Conservation (phyloP, 2,888 invertebrate genomes). For the Oegoconia quadripuncta region DNA sequence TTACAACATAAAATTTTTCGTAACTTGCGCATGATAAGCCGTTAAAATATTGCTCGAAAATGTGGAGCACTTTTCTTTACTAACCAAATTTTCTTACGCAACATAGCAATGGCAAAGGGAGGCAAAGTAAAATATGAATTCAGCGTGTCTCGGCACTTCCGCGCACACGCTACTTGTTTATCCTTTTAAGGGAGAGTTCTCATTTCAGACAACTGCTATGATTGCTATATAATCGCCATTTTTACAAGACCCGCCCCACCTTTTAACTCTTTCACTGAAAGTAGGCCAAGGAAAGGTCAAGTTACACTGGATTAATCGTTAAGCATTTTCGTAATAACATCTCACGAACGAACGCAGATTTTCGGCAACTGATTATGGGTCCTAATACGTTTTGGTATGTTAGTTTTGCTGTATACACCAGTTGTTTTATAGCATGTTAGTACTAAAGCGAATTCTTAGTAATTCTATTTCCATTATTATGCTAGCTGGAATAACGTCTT, state of each 20-base stretch:
- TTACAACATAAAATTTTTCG: no score
- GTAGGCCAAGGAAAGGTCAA: slow-evolving; percentile 30
- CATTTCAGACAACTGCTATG: slow-evolving; percentile 75
- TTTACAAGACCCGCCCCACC: slow-evolving; percentile 34
- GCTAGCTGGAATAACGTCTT: no score
- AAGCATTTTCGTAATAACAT: slow-evolving; percentile 52
- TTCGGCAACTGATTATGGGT: slow-evolving; percentile 57
- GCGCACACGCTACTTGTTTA: slow-evolving; percentile 78
- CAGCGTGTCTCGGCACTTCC: slow-evolving; percentile 67
- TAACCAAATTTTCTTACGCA: slow-evolving; percentile 28
- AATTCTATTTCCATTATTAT: no score
- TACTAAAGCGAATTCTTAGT: slow-evolving; percentile 10
- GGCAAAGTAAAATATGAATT: slow-evolving; percentile 72
- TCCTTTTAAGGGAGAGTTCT: slow-evolving; percentile 73
- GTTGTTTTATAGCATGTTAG: slow-evolving; percentile 37
- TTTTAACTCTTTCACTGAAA: slow-evolving; percentile 20
- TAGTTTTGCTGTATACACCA: slow-evolving; percentile 40
- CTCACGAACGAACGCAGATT: slow-evolving; percentile 57
- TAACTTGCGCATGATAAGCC: no score
- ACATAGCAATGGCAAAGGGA: slow-evolving; percentile 45
- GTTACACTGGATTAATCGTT: slow-evolving; percentile 40
- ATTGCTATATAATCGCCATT: slow-evolving; percentile 66
- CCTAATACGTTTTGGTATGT: slow-evolving; percentile 40
- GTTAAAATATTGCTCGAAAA: slow-evolving; percentile 11
- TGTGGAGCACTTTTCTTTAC: slow-evolving; percentile 33